Evolutionary conservation across 2,797 vertebrate species (phyloP), one percentile per base, ranked within the genome.

Genomic region (Chromis chromis): DNA sequence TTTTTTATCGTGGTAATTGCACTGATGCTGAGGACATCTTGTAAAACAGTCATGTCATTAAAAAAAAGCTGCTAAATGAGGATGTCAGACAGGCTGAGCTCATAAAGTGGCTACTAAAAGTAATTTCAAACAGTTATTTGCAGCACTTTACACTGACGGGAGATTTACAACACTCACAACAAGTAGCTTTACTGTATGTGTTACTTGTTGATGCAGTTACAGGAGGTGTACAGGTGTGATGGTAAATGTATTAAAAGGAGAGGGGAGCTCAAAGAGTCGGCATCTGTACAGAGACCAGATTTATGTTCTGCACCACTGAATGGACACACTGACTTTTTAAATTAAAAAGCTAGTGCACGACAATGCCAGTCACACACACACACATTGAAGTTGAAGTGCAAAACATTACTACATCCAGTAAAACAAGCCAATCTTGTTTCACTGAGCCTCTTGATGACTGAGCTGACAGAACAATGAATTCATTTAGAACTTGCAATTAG

Each of bases 371-470:
- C 24, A 54, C 52, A 27, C 52, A 54, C 52, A 54, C 24, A 28
- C 2, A 22, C 48, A 50, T 21, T 22, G 11, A 52, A 21, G 11
- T 14, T 24, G 50, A 24, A 53, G 27, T 24, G 11, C 24, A 54
- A 16, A 54, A 16, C 14, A 54, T 46, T 46, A 17, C 42, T 44
- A 46, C 44, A 46, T 46, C 44, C 44, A 46, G 17, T 19, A 46
- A 46, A 46, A 46, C 44, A 46, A 46, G 19, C 44, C 44, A 46
- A 46, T 46, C 44, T 46, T 25, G 52, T 54, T 54, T 54, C 11
- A 54, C 52, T 25, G 52, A 27, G 42, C 42, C 42, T 46, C 17
- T 46, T 17, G 44, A 46, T 46, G 22, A 54, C 22, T 28, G 52
- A 28, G 25, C 52, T 4, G 52, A 25, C 13, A 54, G 22, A 25